These are phyloP conservation scores for Phrynocephalus vlangalii DNA, from an alignment of 2,797 vertebrate species.

Conservation along the genomic window DNA sequence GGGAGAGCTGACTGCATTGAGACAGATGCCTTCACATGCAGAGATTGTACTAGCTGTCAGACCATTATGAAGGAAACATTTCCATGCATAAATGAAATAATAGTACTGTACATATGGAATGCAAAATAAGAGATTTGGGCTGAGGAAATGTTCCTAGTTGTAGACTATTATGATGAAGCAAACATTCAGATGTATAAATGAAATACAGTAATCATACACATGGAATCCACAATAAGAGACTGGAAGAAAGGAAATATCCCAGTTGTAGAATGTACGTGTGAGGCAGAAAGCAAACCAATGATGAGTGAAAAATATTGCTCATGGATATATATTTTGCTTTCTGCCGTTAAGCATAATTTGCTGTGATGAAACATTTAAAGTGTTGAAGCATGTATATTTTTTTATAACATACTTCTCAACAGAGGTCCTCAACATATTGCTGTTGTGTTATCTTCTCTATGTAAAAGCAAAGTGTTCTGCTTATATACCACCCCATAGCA, in stretches of 20 bases:
- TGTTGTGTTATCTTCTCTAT: conserved; percentile 29
- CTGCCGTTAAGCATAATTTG: neutral
- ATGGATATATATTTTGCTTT: neutral
- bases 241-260: neutral
- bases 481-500: too few relatives aligned
- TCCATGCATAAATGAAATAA: neutral
- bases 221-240: neutral
- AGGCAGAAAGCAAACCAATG: neutral
- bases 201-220: neutral
- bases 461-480: neutral
- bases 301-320: neutral
- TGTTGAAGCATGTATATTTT: neutral
- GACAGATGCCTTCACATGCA: neutral
- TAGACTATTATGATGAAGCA: neutral
- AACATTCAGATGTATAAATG: neutral
- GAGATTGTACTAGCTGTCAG: neutral
- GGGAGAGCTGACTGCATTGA: neutral
- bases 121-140: neutral
- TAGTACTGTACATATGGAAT: neutral
- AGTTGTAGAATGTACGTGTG: neutral
- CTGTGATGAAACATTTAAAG: neutral
- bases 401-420: neutral
- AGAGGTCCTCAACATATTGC: conserved; percentile 1
- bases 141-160: neutral
- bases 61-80: neutral